Conservation (phyloP, 2,888 invertebrate species). For the Cryptus viduatorius region DNA sequence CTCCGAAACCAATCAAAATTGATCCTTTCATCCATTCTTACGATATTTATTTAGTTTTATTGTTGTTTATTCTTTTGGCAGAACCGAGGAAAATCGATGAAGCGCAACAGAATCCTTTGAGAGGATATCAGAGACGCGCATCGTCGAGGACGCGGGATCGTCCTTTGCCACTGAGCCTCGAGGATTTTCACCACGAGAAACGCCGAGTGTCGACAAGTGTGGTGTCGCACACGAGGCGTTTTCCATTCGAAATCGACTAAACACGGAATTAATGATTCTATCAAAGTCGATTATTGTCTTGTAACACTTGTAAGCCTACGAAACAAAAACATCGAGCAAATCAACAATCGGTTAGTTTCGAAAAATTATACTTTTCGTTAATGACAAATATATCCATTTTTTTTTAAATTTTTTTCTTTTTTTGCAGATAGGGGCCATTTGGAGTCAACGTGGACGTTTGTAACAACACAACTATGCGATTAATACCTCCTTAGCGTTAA, state of each 20-base stretch:
- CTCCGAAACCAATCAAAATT: neutral
- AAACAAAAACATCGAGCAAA: conserved; percentile 76
- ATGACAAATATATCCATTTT: conserved; percentile 12
- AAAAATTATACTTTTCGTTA: neutral
- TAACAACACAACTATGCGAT: conserved; percentile 74
- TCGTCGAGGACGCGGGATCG: conserved; percentile 65
- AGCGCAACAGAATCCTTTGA: conserved; percentile 69
- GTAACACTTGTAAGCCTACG: conserved; percentile 71
- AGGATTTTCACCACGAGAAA: conserved; percentile 59
- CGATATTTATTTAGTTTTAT: conserved; percentile 15
- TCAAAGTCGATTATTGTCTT: conserved; percentile 61
- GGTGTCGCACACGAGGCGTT: conserved; percentile 49
- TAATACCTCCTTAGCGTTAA: conserved; percentile 59
- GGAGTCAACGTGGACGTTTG: conserved; percentile 82
- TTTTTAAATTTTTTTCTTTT: conserved; percentile 30
- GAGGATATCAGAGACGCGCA: conserved; percentile 62
- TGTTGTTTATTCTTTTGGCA: conserved; percentile 51
- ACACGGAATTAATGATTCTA: conserved; percentile 35
- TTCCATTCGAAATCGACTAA: conserved; percentile 47
- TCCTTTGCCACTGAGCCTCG: conserved; percentile 65
- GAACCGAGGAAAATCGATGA: conserved; percentile 76
- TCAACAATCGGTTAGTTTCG: conserved; percentile 79
- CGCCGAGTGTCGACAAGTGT: conserved; percentile 58
- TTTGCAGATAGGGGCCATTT: conserved; percentile 84
- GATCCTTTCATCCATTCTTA: neutral